phyloP scores from a whole-genome alignment of 2,113 vertebrate genomes.

The Capra hircus region DNA sequence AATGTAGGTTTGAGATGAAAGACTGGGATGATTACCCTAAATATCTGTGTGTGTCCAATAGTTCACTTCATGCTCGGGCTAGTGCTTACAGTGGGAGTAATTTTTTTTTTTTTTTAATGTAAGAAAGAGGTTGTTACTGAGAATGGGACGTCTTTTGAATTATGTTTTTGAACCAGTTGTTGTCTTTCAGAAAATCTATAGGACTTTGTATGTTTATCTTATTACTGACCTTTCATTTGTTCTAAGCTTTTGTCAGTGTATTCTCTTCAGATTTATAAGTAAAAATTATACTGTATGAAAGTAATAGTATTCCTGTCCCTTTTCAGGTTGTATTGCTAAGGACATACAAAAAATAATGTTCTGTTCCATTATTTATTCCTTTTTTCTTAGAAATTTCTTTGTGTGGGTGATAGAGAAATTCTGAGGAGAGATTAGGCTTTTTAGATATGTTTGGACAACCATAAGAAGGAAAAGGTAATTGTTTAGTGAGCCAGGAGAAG shows the following conservation, averaged over 20 bases:
- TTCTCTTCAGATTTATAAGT: background rate
- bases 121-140: background rate
- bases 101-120: background rate
- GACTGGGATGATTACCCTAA: background rate
- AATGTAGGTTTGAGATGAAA: background rate
- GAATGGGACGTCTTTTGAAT: background rate
- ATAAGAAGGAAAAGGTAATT: background rate
- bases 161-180: background rate
- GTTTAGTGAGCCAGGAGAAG: background rate
- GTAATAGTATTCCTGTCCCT: background rate
- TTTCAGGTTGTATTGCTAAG: background rate
- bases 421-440: background rate
- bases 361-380: background rate
- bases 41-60: background rate
- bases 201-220: background rate
- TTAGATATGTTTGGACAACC: background rate
- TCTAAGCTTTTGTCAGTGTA: background rate
- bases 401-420: background rate
- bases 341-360: background rate
- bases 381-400: background rate
- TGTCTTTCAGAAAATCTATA: background rate
- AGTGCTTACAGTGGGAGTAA: background rate
- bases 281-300: background rate
- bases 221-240: background rate
- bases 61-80: background rate